Conservation (phyloP, 2,113 vertebrate genomes). For the Ursus arctos region DNA sequence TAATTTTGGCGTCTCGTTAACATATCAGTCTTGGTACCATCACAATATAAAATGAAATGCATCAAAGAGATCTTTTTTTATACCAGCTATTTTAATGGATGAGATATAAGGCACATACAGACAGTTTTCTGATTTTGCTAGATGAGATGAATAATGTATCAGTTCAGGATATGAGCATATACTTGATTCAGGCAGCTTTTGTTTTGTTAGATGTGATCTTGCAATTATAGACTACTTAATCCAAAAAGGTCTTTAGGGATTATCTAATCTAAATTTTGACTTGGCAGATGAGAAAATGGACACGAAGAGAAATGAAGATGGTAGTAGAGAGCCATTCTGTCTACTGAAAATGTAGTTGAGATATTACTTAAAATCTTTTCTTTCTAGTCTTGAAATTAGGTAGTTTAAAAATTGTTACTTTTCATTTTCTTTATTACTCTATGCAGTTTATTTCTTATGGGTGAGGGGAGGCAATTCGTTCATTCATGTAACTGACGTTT, state of each 20-base stretch:
- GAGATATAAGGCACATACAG: not conserved
- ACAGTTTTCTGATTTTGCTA: not conserved
- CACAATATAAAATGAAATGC: not conserved
- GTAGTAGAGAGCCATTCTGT: not conserved
- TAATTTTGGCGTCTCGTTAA: not conserved
- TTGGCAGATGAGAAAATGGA: not conserved
- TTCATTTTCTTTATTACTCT: not conserved
- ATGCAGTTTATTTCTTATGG: not conserved
- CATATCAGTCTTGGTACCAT: not conserved
- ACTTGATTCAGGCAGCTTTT: not conserved
- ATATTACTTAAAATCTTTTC: not conserved
- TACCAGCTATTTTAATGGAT: not conserved
- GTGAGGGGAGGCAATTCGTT: not conserved
- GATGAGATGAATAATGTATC: not conserved
- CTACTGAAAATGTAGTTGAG: not conserved
- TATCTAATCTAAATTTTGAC: not conserved
- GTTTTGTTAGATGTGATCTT: conserved; percentile 5
- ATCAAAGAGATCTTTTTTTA: not conserved
- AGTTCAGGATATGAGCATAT: not conserved
- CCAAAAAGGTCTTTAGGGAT: not conserved
- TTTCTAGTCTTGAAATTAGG: not conserved
- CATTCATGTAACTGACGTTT: not conserved
- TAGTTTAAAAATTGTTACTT: not conserved
- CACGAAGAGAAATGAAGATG: not conserved
- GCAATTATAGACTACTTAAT: not conserved